These are phyloP conservation scores for Felis catus DNA, from an alignment of 2,113 vertebrate species.

Conservation along the genomic window DNA sequence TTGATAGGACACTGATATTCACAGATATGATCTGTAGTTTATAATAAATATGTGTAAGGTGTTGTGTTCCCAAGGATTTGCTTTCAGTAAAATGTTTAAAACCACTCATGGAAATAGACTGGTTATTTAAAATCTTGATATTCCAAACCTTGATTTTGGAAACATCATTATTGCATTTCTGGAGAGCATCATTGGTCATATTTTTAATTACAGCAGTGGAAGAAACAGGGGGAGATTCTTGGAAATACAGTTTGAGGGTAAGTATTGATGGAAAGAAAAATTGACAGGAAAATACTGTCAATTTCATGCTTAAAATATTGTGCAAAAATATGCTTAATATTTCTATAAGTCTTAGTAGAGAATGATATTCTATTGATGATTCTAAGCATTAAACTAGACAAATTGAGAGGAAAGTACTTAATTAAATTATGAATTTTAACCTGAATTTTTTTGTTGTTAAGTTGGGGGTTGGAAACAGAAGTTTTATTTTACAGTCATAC, in stretches of 20 bases:
- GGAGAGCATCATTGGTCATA: not conserved
- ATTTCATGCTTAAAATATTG: no score
- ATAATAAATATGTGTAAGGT: not conserved
- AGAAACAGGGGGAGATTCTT: slow-evolving; percentile 98
- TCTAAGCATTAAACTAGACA: not conserved
- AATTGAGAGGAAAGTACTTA: not conserved
- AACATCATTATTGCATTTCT: not conserved
- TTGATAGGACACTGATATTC: not conserved
- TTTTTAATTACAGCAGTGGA: slow-evolving; percentile 90
- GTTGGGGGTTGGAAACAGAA: not conserved
- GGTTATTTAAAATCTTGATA: not conserved
- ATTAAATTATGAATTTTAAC: not conserved
- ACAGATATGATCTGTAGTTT: not conserved
- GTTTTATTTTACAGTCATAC: not conserved
- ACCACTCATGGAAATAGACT: not conserved
- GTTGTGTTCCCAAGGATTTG: not conserved
- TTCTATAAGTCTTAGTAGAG: slow-evolving; percentile 9
- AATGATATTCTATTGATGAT: not conserved
- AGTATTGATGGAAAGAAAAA: slow-evolving; percentile 78
- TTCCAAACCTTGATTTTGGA: slow-evolving; percentile 24
- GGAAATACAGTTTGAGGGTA: slow-evolving; percentile 98
- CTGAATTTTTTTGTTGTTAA: slow-evolving; percentile 20
- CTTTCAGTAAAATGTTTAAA: not conserved
- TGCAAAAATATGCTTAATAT: not conserved
- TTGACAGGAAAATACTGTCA: not conserved